Evolutionary conservation across 2,888 invertebrate genomes (phyloP).

Genomic region (Acanthococcus lagerstroemiae): DNA sequence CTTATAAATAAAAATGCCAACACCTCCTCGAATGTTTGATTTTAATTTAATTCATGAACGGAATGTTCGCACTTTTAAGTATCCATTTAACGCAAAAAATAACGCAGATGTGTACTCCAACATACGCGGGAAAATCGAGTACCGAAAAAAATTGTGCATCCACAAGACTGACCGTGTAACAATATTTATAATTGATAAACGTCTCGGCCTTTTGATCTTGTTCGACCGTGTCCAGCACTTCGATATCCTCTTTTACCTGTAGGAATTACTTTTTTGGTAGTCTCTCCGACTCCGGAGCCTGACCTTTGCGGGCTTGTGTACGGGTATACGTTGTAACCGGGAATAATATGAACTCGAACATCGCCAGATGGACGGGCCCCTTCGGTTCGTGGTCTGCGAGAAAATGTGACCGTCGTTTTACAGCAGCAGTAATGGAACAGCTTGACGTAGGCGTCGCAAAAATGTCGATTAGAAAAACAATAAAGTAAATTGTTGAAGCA

Average conservation of each 20-base stretch:
- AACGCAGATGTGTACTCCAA: background rate
- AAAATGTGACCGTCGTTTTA: constrained; percentile 60
- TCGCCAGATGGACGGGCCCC: constrained; percentile 48
- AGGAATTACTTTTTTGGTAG: constrained; percentile 5
- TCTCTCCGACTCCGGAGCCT: constrained; percentile 14
- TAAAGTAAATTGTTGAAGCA: constrained; percentile 57
- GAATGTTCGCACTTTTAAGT: constrained; percentile 1
- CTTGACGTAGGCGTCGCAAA: constrained; percentile 59
- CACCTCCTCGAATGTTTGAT: too few species aligned
- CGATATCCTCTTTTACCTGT: constrained; percentile 5
- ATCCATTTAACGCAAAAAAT: background rate
- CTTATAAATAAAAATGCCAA: too few species aligned
- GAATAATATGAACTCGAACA: constrained; percentile 66
- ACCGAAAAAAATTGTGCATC: too few species aligned
- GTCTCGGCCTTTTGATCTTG: constrained; percentile 20
- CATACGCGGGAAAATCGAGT: too few species aligned
- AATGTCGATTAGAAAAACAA: constrained; percentile 55
- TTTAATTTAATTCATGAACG: too few species aligned
- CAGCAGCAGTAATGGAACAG: constrained; percentile 72
- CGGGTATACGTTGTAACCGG: constrained; percentile 57
- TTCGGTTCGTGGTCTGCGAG: constrained; percentile 50
- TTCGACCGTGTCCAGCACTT: background rate
- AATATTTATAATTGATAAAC: constrained; percentile 23
- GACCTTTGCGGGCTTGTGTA: constrained; percentile 50
- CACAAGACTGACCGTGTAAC: background rate